A percentile compares a stretch with the other conserved stretches of the same genome.
Evolutionary conservation across 92 coral and sea anemone genomes (phyloP).

Genomic region (Siderastrea radians): DNA sequence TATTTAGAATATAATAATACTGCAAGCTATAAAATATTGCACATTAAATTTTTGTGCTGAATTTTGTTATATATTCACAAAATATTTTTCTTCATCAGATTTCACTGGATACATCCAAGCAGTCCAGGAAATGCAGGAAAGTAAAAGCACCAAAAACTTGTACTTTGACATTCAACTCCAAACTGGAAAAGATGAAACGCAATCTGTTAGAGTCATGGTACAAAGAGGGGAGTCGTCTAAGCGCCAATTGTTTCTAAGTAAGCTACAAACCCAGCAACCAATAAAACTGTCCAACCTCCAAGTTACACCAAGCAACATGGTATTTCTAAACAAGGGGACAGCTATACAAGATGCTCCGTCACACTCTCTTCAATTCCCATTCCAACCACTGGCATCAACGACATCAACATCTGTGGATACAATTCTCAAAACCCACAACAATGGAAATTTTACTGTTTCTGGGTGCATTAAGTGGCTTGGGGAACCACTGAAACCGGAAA

Average conservation of each 20-base stretch:
- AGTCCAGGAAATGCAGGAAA: slow-evolving; percentile 54
- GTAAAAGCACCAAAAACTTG: slow-evolving; percentile 48
- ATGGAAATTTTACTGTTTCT: slow-evolving; percentile 57
- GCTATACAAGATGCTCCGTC: slow-evolving; percentile 56
- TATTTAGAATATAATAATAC: slow-evolving; percentile 49
- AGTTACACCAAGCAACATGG: slow-evolving; percentile 52
- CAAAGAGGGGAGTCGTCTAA: slow-evolving; percentile 50
- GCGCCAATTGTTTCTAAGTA: slow-evolving; percentile 38
- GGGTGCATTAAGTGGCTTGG: slow-evolving; percentile 58
- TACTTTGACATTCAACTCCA: slow-evolving; percentile 59
- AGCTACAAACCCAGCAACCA: slow-evolving; percentile 52
- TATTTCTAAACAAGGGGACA: slow-evolving; percentile 66
- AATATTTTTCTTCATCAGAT: slow-evolving; percentile 47
- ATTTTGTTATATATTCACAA: slow-evolving; percentile 31
- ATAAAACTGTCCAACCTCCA: slow-evolving; percentile 61
- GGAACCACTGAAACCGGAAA: slow-evolving; percentile 30
- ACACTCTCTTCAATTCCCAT: slow-evolving; percentile 53
- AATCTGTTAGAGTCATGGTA: slow-evolving; percentile 46
- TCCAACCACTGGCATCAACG: slow-evolving; percentile 38
- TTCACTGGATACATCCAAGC: slow-evolving; percentile 42
- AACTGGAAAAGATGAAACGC: slow-evolving; percentile 38
- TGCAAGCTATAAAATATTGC: slow-evolving; percentile 48
- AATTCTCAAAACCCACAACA: slow-evolving; percentile 32
- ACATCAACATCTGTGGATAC: slow-evolving; percentile 30
- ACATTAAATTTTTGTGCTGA: slow-evolving; percentile 42